Percentiles rank a stretch among this genome's conserved stretches.
Evolutionary conservation across 2,888 invertebrate genomes (phyloP).

Genomic region (Meandrusa payeni): DNA sequence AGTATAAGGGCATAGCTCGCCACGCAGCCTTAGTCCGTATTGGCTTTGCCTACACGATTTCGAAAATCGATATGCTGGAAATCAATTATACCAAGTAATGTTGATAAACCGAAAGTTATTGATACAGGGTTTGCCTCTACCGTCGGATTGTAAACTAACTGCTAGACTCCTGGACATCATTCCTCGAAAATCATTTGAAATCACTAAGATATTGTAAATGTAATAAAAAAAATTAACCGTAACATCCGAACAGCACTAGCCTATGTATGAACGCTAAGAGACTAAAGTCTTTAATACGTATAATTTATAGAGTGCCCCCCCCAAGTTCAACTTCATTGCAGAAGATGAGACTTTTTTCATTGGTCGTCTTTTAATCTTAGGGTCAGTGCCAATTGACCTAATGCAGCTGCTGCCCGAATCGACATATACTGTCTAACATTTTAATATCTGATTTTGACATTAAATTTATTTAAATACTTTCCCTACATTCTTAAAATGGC

Average conservation of each 20-base stretch:
- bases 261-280: conserved; percentile 39
- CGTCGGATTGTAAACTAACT: too few relatives aligned
- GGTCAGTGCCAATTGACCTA: conserved; percentile 73
- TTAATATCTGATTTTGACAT: conserved; percentile 33
- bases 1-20: too few relatives aligned
- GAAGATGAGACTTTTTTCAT: conserved; percentile 37
- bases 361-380: conserved; percentile 54
- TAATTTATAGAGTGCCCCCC: conserved; percentile 36
- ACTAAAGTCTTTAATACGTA: conserved; percentile 35
- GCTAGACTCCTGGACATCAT: too few relatives aligned
- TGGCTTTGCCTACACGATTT: too few relatives aligned
- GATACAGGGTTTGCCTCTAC: too few relatives aligned
- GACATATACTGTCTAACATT: conserved; percentile 49
- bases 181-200: too few relatives aligned
- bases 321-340: conserved; percentile 19
- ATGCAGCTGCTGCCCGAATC: conserved; percentile 62
- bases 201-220: too few relatives aligned
- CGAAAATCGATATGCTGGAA: too few relatives aligned
- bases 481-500: neutral
- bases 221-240: too few relatives aligned
- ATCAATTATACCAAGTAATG: too few relatives aligned
- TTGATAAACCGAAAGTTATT: too few relatives aligned
- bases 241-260: conserved; percentile 29
- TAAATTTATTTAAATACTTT: conserved; percentile 6
- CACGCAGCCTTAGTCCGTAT: too few relatives aligned